A percentile compares a stretch with the other conserved stretches of the same genome.
Evolutionary conservation across 2,888 invertebrate species (phyloP).

Genomic region (Dioctria linearis): DNA sequence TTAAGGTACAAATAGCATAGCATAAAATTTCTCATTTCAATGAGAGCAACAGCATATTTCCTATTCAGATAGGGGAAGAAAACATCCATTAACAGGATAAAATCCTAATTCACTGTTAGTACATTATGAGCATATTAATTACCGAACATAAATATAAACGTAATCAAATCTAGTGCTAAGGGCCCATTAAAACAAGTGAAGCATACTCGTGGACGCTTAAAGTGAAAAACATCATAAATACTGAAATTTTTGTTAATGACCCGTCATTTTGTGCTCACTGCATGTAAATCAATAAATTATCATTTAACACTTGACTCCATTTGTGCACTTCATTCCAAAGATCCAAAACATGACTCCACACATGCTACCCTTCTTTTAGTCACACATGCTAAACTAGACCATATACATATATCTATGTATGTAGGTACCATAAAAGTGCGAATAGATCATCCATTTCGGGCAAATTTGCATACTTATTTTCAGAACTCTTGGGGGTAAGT

Average conservation of each 20-base stretch:
- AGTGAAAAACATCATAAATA: conserved; percentile 30
- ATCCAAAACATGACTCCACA: conserved; percentile 29
- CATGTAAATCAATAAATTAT: conserved; percentile 49
- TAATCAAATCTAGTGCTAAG: neutral
- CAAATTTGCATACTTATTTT: conserved; percentile 26
- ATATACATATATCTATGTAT: too few species aligned
- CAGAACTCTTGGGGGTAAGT: conserved; percentile 28
- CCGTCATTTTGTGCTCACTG: conserved; percentile 18
- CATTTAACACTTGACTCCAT: conserved; percentile 39
- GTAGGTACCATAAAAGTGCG: conserved; percentile 30
- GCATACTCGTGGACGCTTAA: conserved; percentile 12
- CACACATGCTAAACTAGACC: neutral
- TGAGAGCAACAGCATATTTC: too few species aligned
- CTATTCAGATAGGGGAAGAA: too few species aligned
- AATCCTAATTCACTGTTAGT: too few species aligned
- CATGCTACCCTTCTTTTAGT: conserved; percentile 30
- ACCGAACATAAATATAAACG: neutral
- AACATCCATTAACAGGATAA: too few species aligned
- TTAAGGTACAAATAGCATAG: too few species aligned
- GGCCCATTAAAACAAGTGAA: conserved; percentile 21
- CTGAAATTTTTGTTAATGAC: conserved; percentile 33
- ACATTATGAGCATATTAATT: too few species aligned
- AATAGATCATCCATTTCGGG: conserved; percentile 43
- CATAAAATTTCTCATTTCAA: too few species aligned
- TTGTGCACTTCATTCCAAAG: neutral